These are phyloP conservation scores for Styela clava DNA, from an alignment of 23 tunicate species.

Conservation along the genomic window DNA sequence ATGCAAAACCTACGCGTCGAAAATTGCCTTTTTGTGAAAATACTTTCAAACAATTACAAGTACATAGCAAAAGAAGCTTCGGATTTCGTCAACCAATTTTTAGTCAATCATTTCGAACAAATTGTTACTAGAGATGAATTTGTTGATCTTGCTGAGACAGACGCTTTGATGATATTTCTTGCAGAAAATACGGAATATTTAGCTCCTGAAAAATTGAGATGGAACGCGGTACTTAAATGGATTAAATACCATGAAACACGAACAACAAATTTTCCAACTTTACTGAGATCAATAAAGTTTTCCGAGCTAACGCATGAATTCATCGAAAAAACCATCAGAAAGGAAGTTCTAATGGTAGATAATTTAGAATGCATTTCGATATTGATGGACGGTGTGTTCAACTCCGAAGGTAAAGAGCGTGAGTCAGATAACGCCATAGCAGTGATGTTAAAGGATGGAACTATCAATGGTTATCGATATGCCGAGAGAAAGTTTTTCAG, in stretches of 20 bases:
- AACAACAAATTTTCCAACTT: not conserved
- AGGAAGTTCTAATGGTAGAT: no score
- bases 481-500: no score
- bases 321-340: no score
- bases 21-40: not conserved
- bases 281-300: not conserved
- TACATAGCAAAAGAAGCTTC: not conserved
- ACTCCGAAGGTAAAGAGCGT: no score
- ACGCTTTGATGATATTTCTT: not conserved
- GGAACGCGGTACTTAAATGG: not conserved
- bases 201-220: not conserved
- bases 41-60: not conserved
- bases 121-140: not conserved
- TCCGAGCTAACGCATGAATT: no score
- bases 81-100: not conserved
- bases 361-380: no score
- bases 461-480: no score
- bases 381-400: no score
- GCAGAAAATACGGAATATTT: not conserved
- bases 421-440: no score
- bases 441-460: no score
- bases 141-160: not conserved
- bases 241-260: not conserved
- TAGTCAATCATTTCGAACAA: not conserved
- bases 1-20: not conserved